These are phyloP conservation scores for Chionomys nivalis DNA, from an alignment of 2,113 vertebrate species.

Conservation along the genomic window DNA sequence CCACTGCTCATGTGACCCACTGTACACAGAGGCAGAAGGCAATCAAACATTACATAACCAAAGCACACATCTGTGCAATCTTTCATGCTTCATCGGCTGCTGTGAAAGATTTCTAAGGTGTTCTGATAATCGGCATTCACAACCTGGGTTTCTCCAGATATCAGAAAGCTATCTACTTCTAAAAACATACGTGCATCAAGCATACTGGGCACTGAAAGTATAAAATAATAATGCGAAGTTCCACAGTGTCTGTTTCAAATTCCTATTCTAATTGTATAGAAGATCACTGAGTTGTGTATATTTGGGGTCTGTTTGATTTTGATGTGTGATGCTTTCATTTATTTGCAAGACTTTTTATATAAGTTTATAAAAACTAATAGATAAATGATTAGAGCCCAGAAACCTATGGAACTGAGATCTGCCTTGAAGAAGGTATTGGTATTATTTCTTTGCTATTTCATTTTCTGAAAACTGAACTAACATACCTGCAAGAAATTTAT, in stretches of 20 bases:
- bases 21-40: background rate
- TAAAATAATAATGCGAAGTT: background rate
- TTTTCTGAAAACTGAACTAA: slow-evolving; percentile 43
- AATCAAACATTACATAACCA: slow-evolving; percentile 28
- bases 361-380: background rate
- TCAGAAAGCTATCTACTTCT: background rate
- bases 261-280: background rate
- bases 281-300: background rate
- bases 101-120: background rate
- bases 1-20: background rate
- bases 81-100: background rate
- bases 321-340: background rate
- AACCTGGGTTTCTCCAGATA: background rate
- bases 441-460: slow-evolving; percentile 20
- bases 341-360: background rate
- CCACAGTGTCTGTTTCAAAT: background rate
- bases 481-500: background rate
- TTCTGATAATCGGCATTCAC: background rate
- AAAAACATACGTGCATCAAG: background rate
- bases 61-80: slow-evolving; percentile 35
- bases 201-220: too few species aligned
- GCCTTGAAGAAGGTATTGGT: background rate
- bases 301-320: background rate
- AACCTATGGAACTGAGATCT: background rate
- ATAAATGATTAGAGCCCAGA: background rate